Evolutionary conservation across 2,113 vertebrate species (phyloP), one percentile per base, ranked within the genome.

Genomic region (Caloenas nicobarica): DNA sequence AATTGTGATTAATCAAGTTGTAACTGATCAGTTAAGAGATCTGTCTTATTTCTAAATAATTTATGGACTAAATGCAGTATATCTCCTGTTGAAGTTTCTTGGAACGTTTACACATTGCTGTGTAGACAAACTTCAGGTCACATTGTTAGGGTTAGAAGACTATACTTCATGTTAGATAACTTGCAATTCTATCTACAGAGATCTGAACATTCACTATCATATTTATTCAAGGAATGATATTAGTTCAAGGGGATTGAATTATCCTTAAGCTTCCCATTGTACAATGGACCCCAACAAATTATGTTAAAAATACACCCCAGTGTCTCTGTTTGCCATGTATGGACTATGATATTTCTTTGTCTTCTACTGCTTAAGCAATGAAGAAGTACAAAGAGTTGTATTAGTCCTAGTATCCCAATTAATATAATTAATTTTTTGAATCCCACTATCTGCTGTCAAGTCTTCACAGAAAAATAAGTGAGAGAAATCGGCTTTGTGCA

Each of bases 401-500:
- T 76, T 70, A 79, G 5, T 68, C 19, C 16, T 79, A 31, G 26
- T 48, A 48, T 48, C 9, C 14, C 26, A 86, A 65, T 56, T 56
- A 90, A 53, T 77, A 80, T 10, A 81, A 81, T 84, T 74, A 78
- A 81, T 91, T 61, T 76, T 61, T 22, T 40, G 28, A 77, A 86
- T 81, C 5, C 3, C 78, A 11, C 42, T 86, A 46, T 81, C 51
- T 84, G 16, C 66, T 79, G 8, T 56, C 38, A 68, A 24, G 42
- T 57, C 26, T 86, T 86, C 61, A 88, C 10, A 16, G 65, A 92
- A 90, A 91, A 91, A 34, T 72, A 26, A 68, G 64, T 22, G 56
- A 97, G 73, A 78, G 21, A 86, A 54, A 42, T n/a, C 34, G 76
- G 81, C 7, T 81, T 89, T 91, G 53, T 68, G 61, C 21, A 38